phyloP scores from a whole-genome alignment of 2,888 invertebrate genomes.

The Amaurobius ferox region DNA sequence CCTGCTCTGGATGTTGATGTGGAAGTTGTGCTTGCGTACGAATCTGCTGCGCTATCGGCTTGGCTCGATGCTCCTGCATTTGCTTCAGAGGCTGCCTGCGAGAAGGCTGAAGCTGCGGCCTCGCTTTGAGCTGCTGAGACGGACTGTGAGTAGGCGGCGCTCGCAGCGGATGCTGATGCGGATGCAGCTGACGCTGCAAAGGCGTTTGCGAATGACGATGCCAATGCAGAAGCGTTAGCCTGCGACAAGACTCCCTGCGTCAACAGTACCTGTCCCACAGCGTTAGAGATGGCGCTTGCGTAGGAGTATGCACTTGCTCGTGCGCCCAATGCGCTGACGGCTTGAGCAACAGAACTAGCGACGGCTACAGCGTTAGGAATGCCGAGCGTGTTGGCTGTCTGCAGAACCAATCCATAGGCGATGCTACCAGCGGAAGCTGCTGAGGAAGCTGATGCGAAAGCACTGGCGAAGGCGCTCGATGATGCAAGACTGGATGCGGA shows the following conservation, averaged over 20 bases:
- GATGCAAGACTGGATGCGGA: conserved; percentile 1
- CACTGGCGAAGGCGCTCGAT: conserved; percentile 21
- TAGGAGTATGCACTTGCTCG: conserved; percentile 28
- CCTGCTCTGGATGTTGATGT: neutral
- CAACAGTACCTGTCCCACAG: neutral
- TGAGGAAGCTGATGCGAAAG: conserved; percentile 25
- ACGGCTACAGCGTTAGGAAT: neutral
- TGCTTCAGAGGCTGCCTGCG: conserved; percentile 12
- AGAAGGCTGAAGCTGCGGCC: conserved; percentile 15
- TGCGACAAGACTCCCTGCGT: neutral
- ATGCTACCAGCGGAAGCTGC: neutral
- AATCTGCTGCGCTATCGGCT: neutral
- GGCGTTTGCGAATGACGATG: conserved; percentile 6
- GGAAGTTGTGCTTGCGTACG: neutral
- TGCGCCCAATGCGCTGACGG: neutral
- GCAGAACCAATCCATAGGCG: neutral
- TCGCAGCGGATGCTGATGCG: neutral
- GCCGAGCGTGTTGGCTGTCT: neutral
- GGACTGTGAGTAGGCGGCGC: neutral
- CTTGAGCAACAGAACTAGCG: conserved; percentile 17
- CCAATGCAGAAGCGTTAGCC: conserved; percentile 16
- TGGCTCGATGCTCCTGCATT: neutral
- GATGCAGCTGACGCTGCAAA: neutral
- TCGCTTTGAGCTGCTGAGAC: neutral
- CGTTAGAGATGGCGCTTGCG: conserved; percentile 19